phyloP scores from a whole-genome alignment of 2,888 invertebrate genomes.

The Amaurobius ferox region DNA sequence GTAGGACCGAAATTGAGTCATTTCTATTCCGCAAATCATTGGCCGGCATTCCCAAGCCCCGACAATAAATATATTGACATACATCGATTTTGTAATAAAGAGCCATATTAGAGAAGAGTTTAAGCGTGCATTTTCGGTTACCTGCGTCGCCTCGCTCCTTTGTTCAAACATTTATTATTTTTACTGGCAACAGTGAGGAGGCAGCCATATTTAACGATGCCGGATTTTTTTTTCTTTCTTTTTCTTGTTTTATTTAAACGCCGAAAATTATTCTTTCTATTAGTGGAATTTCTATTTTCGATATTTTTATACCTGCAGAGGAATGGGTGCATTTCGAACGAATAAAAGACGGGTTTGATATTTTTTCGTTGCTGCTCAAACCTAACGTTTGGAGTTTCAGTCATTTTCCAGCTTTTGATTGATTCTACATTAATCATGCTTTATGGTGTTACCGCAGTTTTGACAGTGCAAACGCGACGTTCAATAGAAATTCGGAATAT shows the following conservation, averaged over 20 bases:
- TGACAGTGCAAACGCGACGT: slow-evolving; percentile 21
- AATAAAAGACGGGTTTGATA: slow-evolving; percentile 21
- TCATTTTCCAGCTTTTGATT: slow-evolving; percentile 22
- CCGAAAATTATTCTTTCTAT: slow-evolving; percentile 42
- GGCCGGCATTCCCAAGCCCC: slow-evolving; percentile 17
- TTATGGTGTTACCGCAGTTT: slow-evolving; percentile 4
- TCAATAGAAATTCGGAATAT: neutral
- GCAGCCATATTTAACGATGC: neutral
- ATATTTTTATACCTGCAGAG: slow-evolving; percentile 27
- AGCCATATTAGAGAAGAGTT: slow-evolving; percentile 30
- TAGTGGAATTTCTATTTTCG: slow-evolving; percentile 36
- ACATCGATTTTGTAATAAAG: slow-evolving; percentile 71
- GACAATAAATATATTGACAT: slow-evolving; percentile 71
- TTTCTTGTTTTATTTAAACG: slow-evolving; percentile 26
- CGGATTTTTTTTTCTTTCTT: neutral
- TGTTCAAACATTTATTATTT: neutral
- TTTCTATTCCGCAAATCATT: slow-evolving; percentile 51
- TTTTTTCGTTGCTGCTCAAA: too few relatives aligned
- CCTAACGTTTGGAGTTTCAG: neutral
- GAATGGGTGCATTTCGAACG: neutral
- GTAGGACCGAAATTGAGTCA: slow-evolving; percentile 25
- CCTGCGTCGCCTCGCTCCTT: slow-evolving; percentile 12
- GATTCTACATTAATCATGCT: slow-evolving; percentile 59
- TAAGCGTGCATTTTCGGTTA: slow-evolving; percentile 21
- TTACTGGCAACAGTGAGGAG: neutral